Conservation (phyloP, 2,113 vertebrate species). For the Gasterosteus aculeatus region DNA sequence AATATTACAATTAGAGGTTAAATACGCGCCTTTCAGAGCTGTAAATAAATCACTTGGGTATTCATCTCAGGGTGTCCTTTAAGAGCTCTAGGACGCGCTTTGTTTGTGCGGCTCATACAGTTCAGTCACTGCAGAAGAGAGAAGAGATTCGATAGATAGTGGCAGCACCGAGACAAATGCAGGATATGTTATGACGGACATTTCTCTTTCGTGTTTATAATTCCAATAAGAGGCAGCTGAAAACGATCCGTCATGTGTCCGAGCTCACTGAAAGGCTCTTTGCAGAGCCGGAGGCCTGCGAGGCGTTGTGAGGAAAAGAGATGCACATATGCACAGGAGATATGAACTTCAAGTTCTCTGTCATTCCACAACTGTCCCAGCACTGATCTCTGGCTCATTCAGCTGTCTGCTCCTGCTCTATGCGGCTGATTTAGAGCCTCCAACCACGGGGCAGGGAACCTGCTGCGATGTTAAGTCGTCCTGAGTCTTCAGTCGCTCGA, state of each 20-base stretch:
- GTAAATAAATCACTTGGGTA: conserved; percentile 70
- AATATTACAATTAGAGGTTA: conserved; percentile 62
- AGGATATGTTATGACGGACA: neutral
- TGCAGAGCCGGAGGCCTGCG: neutral
- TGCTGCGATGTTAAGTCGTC: neutral
- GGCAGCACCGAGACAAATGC: conserved; percentile 15
- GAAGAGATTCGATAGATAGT: conserved; percentile 9
- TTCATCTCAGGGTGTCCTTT: conserved; percentile 49
- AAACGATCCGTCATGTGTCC: neutral
- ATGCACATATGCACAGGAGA: too few relatives aligned
- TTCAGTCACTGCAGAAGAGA: conserved; percentile 16
- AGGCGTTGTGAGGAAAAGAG: too few relatives aligned
- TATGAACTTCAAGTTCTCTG: conserved; percentile 30
- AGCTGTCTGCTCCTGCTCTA: conserved; percentile 38
- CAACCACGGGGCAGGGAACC: neutral
- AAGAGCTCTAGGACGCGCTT: conserved; percentile 51
- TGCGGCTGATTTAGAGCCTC: conserved; percentile 34
- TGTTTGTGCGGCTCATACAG: conserved; percentile 33
- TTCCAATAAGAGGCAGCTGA: neutral
- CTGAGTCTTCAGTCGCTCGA: neutral
- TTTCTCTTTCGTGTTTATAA: neutral
- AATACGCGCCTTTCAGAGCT: conserved; percentile 39
- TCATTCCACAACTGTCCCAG: conserved; percentile 17
- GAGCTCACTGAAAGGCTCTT: neutral
- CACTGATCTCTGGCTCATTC: conserved; percentile 30